Base-by-base conservation (phyloP, 2,113 vertebrate genomes). In the Dasyornis broadbenti region DNA sequence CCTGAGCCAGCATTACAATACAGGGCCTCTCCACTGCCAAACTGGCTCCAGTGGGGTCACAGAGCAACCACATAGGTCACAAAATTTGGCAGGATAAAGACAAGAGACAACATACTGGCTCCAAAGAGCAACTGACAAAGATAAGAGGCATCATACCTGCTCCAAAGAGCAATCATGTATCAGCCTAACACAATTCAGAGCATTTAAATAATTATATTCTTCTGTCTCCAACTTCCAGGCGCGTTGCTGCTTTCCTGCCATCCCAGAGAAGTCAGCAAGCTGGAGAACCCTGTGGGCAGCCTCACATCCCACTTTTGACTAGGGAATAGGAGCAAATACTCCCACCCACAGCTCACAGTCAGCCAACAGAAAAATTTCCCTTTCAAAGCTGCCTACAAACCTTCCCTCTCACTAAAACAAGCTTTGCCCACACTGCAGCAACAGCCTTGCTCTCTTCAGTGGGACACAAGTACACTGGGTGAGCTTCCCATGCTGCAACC, bases 401-500 rank as follows among this genome's bases (percentile, higher is more conserved):
- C 40, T 70, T 17, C 39, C 37, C 65, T 60, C 52, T 21, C 31
- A 42, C 54, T 45, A 42, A 14, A 42, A 14, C 31, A 59, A 52
- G 42, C 37, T 79, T 73, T 76, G 26, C 35, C 30, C 73, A 71
- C 2, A 1, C 0, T 3, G 54, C 73, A 81, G 53, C 10, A 22
- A 14, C 15, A 27, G 61, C 66, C 71, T 70, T 5, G 6, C 70
- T 75, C 35, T 61, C 66, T 45, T 75, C 64, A 20, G 39, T 4
- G 19, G 59, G 66, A 65, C 44, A 57, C 7, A 11, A 57, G 28
- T 30, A 37, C 0, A 1, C 22, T 30, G 27, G 66, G 47, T 0
- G 6, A 72, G 27, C 66, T 59, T 69, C 56, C 83, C 52, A 45
- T 7, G 0, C 47, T 45, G 45, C 57, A 49, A 3, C 19, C 24